phyloP scores from a whole-genome alignment of 2,113 vertebrate genomes.

The Gulo gulo region DNA sequence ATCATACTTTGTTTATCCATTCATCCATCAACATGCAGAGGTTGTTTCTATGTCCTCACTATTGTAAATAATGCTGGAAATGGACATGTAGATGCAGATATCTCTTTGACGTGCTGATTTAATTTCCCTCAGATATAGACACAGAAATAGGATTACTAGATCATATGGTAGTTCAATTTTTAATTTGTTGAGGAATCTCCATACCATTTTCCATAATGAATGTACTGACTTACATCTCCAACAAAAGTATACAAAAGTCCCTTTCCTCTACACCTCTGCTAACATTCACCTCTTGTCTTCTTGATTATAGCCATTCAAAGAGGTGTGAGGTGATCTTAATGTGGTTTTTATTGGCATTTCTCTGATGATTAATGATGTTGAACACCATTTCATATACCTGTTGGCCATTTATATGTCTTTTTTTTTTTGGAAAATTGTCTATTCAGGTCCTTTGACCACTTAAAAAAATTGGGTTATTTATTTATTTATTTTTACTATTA shows the following conservation, averaged over 20 bases:
- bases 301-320: not conserved
- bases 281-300: not conserved
- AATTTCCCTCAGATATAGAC: not conserved
- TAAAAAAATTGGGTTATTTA: not conserved
- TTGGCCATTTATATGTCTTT: not conserved
- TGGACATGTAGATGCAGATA: not conserved
- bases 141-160: not conserved
- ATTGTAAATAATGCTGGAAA: not conserved
- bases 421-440: not conserved
- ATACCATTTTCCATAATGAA: not conserved
- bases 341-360: no score
- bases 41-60: not conserved
- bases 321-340: no score
- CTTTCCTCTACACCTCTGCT: not conserved
- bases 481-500: not conserved
- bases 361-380: no score
- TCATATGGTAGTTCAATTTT: not conserved
- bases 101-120: not conserved
- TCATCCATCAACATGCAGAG: not conserved
- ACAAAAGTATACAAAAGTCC: not conserved
- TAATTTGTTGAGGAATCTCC: not conserved
- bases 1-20: not conserved
- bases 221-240: not conserved
- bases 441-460: not conserved
- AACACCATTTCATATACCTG: no score